Percentiles rank a stretch among this genome's conserved stretches.
Evolutionary conservation across 2,113 vertebrate genomes (phyloP).

Genomic region (Oreocharis arfaki): DNA sequence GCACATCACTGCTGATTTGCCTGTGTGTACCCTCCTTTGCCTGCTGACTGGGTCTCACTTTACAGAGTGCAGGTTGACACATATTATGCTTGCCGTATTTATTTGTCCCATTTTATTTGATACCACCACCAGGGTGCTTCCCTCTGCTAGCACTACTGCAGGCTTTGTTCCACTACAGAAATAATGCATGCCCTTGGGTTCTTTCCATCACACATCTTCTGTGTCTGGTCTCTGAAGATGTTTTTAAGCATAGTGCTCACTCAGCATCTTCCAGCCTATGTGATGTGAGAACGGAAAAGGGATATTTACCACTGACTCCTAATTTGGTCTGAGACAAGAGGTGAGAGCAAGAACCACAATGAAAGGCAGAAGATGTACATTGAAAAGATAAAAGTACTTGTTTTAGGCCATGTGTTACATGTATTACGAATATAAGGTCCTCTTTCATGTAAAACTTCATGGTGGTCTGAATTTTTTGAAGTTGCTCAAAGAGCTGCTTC

Average conservation of each 20-base stretch:
- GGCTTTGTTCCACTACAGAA: neutral
- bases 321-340: neutral
- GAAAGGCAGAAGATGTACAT: neutral
- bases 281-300: neutral
- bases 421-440: neutral
- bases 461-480: neutral
- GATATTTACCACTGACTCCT: neutral
- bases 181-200: neutral
- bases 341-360: neutral
- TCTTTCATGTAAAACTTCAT: neutral
- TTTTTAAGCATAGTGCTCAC: neutral
- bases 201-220: neutral
- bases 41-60: neutral
- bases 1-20: accelerated
- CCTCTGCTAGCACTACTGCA: neutral
- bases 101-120: neutral
- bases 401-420: neutral
- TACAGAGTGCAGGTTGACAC: neutral
- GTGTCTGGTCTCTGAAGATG: neutral
- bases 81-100: neutral
- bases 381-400: neutral
- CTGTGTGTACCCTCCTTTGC: neutral
- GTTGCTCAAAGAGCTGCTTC: neutral
- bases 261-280: neutral
- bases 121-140: neutral